These are phyloP conservation scores for Neotoxoptera formosana DNA, from an alignment of 1,140 invertebrate species.

Conservation along the genomic window DNA sequence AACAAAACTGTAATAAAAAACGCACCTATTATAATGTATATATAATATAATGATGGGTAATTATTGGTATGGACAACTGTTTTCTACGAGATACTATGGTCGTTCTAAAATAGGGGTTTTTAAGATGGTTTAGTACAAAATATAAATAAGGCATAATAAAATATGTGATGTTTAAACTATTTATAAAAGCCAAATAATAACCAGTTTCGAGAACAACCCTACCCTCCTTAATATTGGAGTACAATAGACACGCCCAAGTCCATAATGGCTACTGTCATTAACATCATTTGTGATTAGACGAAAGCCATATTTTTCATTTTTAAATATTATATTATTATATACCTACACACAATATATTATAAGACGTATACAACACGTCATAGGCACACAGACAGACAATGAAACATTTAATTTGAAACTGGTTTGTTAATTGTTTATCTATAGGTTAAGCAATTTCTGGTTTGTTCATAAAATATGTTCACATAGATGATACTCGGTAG, in stretches of 20 bases:
- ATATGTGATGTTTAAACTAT: constrained; percentile 15
- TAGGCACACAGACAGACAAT: background rate
- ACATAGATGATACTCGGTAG: background rate
- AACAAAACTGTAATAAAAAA: background rate
- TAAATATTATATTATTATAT: background rate
- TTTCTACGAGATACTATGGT: too few relatives aligned
- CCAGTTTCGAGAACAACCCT: constrained; percentile 18
- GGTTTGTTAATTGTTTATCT: constrained; percentile 5
- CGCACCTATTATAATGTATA: background rate
- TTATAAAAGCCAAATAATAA: constrained; percentile 44
- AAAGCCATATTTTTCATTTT: background rate
- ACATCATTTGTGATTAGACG: constrained; percentile 1
- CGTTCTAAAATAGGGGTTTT: background rate
- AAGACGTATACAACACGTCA: background rate
- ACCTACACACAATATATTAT: background rate
- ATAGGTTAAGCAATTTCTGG: background rate
- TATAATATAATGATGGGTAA: background rate
- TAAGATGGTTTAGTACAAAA: background rate
- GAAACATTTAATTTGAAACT: constrained; percentile 36
- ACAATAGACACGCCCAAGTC: background rate
- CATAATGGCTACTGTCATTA: constrained; percentile 46
- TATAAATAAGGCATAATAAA: background rate
- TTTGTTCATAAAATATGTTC: too few relatives aligned
- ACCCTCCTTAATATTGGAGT: background rate
- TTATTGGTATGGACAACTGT: background rate